phyloP scores from a whole-genome alignment of 2,888 invertebrate species.

The Crocallis elinguaria region DNA sequence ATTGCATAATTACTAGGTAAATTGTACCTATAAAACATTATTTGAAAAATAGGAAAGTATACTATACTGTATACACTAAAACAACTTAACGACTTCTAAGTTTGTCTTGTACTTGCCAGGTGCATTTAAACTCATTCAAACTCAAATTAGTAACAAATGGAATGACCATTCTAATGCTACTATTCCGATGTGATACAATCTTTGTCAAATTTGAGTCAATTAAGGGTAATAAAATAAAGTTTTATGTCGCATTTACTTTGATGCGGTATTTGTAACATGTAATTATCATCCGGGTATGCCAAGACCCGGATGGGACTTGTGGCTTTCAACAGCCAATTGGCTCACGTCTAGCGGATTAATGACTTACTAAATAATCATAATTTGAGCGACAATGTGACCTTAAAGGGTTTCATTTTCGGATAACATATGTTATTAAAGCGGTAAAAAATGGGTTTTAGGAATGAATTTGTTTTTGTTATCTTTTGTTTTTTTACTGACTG shows the following conservation, averaged over 20 bases:
- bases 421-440: not conserved
- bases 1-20: too few relatives aligned
- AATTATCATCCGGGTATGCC: slow-evolving; percentile 59
- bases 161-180: slow-evolving; percentile 59
- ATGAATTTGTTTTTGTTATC: too few relatives aligned
- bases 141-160: slow-evolving; percentile 3
- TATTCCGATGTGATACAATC: slow-evolving; percentile 72
- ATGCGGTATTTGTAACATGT: slow-evolving; percentile 69
- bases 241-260: slow-evolving; percentile 82
- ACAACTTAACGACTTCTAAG: too few relatives aligned
- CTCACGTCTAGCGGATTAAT: slow-evolving; percentile 24
- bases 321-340: slow-evolving; percentile 29
- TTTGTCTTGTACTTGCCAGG: not conserved
- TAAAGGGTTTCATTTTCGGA: slow-evolving; percentile 32
- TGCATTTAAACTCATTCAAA: slow-evolving; percentile 1
- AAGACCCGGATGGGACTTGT: slow-evolving; percentile 41
- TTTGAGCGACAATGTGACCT: slow-evolving; percentile 40
- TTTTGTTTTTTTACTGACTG: too few relatives aligned
- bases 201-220: slow-evolving; percentile 82
- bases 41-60: too few relatives aligned
- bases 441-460: too few relatives aligned
- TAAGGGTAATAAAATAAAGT: slow-evolving; percentile 81
- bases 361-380: slow-evolving; percentile 51
- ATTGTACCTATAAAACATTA: too few relatives aligned
- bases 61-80: too few relatives aligned